Evolutionary conservation across 2,113 vertebrate genomes (phyloP).

Genomic region (Puffinus mauretanicus): DNA sequence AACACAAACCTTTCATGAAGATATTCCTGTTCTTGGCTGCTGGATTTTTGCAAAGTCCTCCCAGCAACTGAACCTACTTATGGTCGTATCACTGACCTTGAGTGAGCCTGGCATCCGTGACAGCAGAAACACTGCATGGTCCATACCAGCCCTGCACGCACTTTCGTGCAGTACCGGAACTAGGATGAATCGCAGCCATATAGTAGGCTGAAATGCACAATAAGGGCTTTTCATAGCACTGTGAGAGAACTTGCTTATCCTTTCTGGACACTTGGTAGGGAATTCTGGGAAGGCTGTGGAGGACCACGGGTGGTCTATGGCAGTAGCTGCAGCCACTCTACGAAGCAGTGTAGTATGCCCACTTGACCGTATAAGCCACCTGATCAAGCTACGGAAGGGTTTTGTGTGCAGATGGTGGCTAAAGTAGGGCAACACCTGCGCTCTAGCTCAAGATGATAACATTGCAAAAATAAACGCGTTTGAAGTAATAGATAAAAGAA

Average conservation of each 20-base stretch:
- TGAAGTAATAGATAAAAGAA: background rate
- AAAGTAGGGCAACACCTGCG: conserved; percentile 49
- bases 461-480: background rate
- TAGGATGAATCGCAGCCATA: background rate
- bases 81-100: background rate
- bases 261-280: background rate
- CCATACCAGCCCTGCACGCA: background rate
- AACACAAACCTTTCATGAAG: background rate
- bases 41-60: background rate
- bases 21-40: background rate
- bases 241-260: background rate
- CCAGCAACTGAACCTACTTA: background rate
- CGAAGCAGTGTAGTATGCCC: background rate
- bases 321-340: background rate
- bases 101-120: background rate
- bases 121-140: background rate
- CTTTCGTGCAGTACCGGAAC: rapidly evolving
- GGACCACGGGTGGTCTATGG: background rate
- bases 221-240: background rate
- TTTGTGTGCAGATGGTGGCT: conserved; percentile 17
- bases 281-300: background rate
- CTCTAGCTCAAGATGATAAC: background rate
- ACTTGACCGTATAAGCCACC: background rate
- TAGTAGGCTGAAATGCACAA: background rate
- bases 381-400: background rate